phyloP scores from a whole-genome alignment of 2,888 invertebrate genomes.

The Palloptera scutellata region DNA sequence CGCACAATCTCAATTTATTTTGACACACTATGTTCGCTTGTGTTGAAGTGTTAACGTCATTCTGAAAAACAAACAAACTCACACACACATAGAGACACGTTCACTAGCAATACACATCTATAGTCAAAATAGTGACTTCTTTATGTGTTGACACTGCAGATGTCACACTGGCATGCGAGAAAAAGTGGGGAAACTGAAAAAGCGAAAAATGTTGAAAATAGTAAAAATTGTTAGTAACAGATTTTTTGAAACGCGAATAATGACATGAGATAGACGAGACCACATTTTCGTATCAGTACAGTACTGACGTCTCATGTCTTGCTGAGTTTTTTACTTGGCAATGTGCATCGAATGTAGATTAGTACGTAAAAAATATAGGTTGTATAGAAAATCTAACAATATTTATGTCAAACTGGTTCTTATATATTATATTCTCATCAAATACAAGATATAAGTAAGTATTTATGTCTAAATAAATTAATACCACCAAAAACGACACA shows the following conservation, averaged over 20 bases:
- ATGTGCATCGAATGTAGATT: too few relatives aligned
- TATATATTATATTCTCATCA: too few relatives aligned
- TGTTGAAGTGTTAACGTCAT: conserved; percentile 31
- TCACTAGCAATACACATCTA: neutral
- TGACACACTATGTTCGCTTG: conserved; percentile 30
- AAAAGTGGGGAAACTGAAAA: neutral
- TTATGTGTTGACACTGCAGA: neutral
- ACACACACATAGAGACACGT: conserved; percentile 3
- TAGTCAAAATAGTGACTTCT: conserved; percentile 7
- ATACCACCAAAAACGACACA: too few relatives aligned
- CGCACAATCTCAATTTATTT: conserved; percentile 34
- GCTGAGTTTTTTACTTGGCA: too few relatives aligned
- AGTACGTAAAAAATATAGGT: too few relatives aligned
- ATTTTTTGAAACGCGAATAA: neutral
- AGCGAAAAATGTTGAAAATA: neutral
- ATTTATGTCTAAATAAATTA: too few relatives aligned
- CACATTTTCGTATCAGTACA: neutral
- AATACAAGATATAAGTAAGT: too few relatives aligned
- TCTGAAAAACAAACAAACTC: conserved; percentile 5
- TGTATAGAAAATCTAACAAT: too few relatives aligned
- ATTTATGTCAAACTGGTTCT: too few relatives aligned
- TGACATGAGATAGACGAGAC: neutral
- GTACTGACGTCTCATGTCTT: neutral
- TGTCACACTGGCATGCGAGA: neutral
- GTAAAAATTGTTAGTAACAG: neutral